Evolutionary conservation across 2,888 invertebrate genomes (phyloP).

Genomic region (Erebia palarica): DNA sequence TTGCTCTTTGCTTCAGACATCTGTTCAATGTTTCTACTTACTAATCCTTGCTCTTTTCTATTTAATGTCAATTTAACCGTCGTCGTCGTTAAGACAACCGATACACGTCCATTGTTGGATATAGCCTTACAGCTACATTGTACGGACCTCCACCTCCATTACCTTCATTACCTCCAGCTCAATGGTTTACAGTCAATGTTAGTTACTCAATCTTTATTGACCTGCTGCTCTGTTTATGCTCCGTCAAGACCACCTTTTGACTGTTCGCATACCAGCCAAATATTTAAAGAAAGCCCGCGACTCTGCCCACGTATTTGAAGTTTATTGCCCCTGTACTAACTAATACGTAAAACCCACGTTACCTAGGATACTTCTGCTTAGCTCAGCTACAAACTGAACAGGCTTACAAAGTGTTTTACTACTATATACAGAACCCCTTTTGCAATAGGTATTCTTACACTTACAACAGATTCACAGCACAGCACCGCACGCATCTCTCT

Average conservation of each 20-base stretch:
- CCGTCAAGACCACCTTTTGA: neutral
- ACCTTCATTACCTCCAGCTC: too few relatives aligned
- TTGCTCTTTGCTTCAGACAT: neutral
- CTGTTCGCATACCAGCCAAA: conserved; percentile 1
- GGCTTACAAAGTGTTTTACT: neutral
- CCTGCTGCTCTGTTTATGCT: too few relatives aligned
- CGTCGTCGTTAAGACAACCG: too few relatives aligned
- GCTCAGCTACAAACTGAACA: neutral
- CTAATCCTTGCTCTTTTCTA: neutral
- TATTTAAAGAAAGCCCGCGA: conserved; percentile 9
- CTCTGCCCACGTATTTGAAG: conserved; percentile 4
- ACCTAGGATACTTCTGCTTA: neutral
- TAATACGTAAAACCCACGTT: conserved; percentile 5
- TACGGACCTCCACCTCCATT: too few relatives aligned
- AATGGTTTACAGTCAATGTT: too few relatives aligned
- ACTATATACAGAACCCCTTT: neutral
- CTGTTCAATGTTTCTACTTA: neutral
- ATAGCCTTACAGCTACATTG: too few relatives aligned
- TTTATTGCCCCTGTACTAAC: conserved; percentile 13
- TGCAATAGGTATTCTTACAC: neutral
- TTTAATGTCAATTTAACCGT: too few relatives aligned
- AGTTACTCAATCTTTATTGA: too few relatives aligned
- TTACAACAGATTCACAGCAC: too few relatives aligned
- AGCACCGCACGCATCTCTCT: too few relatives aligned
- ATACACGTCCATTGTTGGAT: too few relatives aligned